Evolutionary conservation across 2,888 invertebrate species (phyloP), one percentile per base, ranked within the genome.

Genomic region (Protophormia terraenovae): DNA sequence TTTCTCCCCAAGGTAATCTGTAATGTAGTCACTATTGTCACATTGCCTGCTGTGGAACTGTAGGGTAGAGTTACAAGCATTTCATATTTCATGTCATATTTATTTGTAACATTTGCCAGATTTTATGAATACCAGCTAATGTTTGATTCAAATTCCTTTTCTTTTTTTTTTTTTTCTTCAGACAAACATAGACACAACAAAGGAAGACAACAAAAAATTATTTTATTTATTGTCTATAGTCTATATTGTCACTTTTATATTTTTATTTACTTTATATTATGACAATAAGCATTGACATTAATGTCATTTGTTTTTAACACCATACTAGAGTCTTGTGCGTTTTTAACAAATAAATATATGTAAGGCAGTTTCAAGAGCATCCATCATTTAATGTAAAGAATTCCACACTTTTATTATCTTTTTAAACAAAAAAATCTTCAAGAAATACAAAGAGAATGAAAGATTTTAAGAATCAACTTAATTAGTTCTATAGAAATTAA

Each of bases 341-440:
- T 60, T 60, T 38, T 16, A 27, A 35, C 27, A 53, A 53, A 60
- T 24, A n/a, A n/a, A n/a, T n/a, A n/a, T n/a, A 67, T 22, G 19
- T 50, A 38, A 14, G 50, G 67, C 45, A 72, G 45, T 72, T 66
- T 82, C 75, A 82, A 82, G 53, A 76, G 38, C 50, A 71, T 60
- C 41, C 41, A 45, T 81, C 67, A 75, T 41, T 67, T 12, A 19
- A 53, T 45, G 6, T 32, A 16, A 82, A 76, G 60, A 75, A 82
- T 82, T 76, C 76, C 75, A 76, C 81, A 82, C 81, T 76, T 82
- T 69, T 82, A 16, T 78, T 60, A 45, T 24, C 2, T 41, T 41
- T 41, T 14, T 41, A 41, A 5, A 14, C 24, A 22, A 12, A 12
- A 47, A 71, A 60, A 38, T 53, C 64, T 22, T 24, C 16, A 32